Conservation (phyloP, 1,140 invertebrate genomes). For the Octopus sinensis region DNA sequence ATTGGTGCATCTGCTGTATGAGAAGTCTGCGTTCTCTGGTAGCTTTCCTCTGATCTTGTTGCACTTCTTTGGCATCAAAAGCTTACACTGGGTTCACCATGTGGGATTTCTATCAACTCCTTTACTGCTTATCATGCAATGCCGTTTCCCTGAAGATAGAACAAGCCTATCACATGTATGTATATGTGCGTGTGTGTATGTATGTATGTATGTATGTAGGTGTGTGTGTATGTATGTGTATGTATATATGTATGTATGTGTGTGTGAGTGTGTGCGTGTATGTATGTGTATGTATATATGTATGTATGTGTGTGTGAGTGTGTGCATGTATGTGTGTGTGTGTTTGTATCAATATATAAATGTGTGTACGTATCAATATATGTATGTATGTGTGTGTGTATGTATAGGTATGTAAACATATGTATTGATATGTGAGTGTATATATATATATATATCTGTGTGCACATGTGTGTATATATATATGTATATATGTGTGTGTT, state of each 20-base stretch:
- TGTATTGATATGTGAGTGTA: not conserved
- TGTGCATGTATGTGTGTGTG: not conserved
- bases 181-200: not conserved
- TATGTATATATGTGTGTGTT: not conserved
- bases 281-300: not conserved
- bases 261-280: not conserved
- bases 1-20: too few relatives aligned
- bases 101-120: too few relatives aligned
- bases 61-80: too few relatives aligned
- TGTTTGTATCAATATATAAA: not conserved
- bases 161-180: not conserved
- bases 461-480: not conserved
- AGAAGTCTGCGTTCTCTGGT: too few relatives aligned
- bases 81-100: too few relatives aligned
- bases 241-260: not conserved
- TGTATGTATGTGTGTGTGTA: not conserved
- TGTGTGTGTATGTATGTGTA: not conserved
- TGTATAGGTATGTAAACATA: not conserved
- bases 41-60: too few relatives aligned
- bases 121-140: too few relatives aligned
- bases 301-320: not conserved
- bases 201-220: not conserved
- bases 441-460: not conserved
- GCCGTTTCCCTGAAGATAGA: too few relatives aligned
- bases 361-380: not conserved